Evolutionary conservation across 2,113 vertebrate species (phyloP).

Genomic region (Rhinoderma darwinii): DNA sequence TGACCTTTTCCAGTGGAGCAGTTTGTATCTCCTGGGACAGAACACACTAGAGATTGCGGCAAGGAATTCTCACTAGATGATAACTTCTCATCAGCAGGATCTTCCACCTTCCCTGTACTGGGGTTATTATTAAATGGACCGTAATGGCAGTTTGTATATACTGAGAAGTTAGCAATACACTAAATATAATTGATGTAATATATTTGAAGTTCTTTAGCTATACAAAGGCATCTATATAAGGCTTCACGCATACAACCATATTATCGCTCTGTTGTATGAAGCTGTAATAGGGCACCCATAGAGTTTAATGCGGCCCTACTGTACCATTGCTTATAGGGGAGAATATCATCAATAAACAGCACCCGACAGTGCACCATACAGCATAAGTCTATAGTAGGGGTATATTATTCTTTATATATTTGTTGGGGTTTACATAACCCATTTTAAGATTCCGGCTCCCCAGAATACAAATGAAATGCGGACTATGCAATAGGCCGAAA

Average conservation of each 20-base stretch:
- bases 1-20: constrained; percentile 29
- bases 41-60: background rate
- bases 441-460: background rate
- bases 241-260: no score
- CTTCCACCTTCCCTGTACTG: background rate
- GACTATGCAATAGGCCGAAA: constrained; percentile 3
- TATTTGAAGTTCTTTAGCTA: background rate
- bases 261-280: no score
- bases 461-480: background rate
- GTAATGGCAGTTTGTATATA: background rate
- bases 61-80: background rate
- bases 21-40: constrained; percentile 27
- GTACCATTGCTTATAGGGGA: no score
- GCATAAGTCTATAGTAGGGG: background rate
- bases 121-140: background rate
- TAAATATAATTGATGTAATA: no score
- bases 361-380: no score
- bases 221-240: background rate
- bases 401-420: background rate
- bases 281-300: no score
- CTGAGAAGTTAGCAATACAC: no score
- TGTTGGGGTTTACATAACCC: background rate
- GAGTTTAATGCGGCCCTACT: no score
- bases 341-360: no score
- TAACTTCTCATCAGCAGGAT: background rate